Conservation (phyloP, 2,888 invertebrate species). For the Scaptomyza tumidula region DNA sequence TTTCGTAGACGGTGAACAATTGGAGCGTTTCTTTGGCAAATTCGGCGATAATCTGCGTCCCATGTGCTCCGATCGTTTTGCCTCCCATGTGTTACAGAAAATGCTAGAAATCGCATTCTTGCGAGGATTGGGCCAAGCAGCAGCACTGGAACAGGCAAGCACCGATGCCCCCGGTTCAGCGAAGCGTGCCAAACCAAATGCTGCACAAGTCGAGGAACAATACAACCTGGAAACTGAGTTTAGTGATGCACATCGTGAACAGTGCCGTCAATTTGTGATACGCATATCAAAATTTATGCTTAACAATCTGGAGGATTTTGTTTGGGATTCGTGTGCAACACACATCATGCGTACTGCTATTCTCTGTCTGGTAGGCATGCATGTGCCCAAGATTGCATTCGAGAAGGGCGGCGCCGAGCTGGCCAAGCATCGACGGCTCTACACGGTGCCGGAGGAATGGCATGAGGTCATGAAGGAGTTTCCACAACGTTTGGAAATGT, state of each 20-base stretch:
- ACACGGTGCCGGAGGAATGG: slow-evolving; percentile 87
- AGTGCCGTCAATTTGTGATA: slow-evolving; percentile 88
- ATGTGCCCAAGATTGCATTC: slow-evolving; percentile 85
- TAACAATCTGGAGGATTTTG: slow-evolving; percentile 94
- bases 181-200: slow-evolving; percentile 75
- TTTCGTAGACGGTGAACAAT: slow-evolving; percentile 87
- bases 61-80: slow-evolving; percentile 90
- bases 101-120: slow-evolving; percentile 85
- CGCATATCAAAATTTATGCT: slow-evolving; percentile 90
- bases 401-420: slow-evolving; percentile 82
- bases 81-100: slow-evolving; percentile 92
- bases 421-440: slow-evolving; percentile 76
- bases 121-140: slow-evolving; percentile 71
- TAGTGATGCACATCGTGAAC: slow-evolving; percentile 85
- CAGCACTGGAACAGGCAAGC: slow-evolving; percentile 56
- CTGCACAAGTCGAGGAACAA: slow-evolving; percentile 71
- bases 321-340: slow-evolving; percentile 91
- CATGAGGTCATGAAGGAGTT: slow-evolving; percentile 88
- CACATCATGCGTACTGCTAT: slow-evolving; percentile 90
- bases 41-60: slow-evolving; percentile 89
- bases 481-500: slow-evolving; percentile 87
- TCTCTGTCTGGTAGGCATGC: slow-evolving; percentile 89
- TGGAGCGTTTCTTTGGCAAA: slow-evolving; percentile 87
- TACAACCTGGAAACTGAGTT: slow-evolving; percentile 83
- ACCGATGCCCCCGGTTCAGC: slow-evolving; percentile 43